Conservation (phyloP, 2,888 invertebrate species). For the Euphydryas editha region DNA sequence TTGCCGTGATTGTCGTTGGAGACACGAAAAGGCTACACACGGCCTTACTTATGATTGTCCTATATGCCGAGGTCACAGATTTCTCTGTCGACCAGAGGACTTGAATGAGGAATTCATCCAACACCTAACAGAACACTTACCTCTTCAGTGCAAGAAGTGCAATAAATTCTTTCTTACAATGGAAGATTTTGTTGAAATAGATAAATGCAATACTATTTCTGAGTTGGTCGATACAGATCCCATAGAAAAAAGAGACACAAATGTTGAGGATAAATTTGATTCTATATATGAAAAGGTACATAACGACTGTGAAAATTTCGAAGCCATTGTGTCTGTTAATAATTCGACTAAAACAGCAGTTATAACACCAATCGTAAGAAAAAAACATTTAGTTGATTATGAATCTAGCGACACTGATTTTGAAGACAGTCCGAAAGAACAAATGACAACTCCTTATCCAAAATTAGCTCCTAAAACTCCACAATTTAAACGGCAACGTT, state of each 20-base stretch:
- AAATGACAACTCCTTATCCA: constrained; percentile 57
- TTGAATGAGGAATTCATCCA: constrained; percentile 61
- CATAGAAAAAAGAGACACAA: constrained; percentile 42
- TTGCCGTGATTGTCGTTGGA: constrained; percentile 71
- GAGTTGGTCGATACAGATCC: constrained; percentile 58
- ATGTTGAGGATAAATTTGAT: constrained; percentile 67
- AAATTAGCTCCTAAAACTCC: constrained; percentile 62
- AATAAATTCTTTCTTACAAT: constrained; percentile 62
- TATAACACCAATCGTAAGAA: constrained; percentile 70
- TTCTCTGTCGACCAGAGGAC: constrained; percentile 62
- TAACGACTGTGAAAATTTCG: constrained; percentile 56
- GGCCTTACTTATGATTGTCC: constrained; percentile 71
- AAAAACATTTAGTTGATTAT: constrained; percentile 70
- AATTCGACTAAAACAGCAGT: constrained; percentile 69
- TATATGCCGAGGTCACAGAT: constrained; percentile 67
- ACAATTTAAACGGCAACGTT: constrained; percentile 57
- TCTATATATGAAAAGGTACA: constrained; percentile 64
- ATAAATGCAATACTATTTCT: constrained; percentile 70
- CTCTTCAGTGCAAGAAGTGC: constrained; percentile 72
- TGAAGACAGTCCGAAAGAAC: constrained; percentile 48
- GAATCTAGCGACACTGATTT: constrained; percentile 68
- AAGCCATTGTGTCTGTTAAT: constrained; percentile 63
- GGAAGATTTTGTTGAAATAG: constrained; percentile 67
- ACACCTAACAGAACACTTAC: constrained; percentile 69
- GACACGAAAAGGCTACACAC: constrained; percentile 67